Percentiles rank a stretch among this genome's conserved stretches.
Evolutionary conservation across 2,888 invertebrate genomes (phyloP).

Genomic region (Diploptera punctata): DNA sequence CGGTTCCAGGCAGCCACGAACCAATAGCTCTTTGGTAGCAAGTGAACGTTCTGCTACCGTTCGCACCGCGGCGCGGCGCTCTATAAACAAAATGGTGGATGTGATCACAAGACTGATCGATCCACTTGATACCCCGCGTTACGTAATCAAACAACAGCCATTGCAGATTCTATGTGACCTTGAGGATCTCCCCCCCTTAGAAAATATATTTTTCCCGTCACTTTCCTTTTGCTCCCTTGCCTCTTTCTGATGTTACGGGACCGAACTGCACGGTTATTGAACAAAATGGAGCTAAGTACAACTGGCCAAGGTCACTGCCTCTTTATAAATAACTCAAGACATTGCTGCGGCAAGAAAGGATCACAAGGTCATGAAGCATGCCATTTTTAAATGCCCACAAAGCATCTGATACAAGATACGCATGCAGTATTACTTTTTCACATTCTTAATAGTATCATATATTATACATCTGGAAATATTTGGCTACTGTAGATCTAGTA

Average conservation of each 20-base stretch:
- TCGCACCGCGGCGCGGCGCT: conserved; percentile 1
- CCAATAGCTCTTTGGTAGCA: conserved; percentile 1
- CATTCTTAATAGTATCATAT: too few species aligned
- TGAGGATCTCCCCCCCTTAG: background rate
- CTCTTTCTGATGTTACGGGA: too few species aligned
- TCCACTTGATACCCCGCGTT: conserved; percentile 26
- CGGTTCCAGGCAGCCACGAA: conserved; percentile 7
- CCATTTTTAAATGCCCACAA: background rate
- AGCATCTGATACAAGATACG: background rate
- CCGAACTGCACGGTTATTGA: too few species aligned
- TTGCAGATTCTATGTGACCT: conserved; percentile 25
- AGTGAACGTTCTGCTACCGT: background rate
- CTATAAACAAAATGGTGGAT: conserved; percentile 30
- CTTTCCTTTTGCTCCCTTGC: too few species aligned
- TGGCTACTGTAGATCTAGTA: too few species aligned
- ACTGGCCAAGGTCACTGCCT: conserved; percentile 7
- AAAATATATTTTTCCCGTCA: background rate
- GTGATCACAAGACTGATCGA: conserved; percentile 32
- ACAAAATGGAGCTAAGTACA: background rate
- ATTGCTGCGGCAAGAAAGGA: background rate
- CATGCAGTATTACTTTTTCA: too few species aligned
- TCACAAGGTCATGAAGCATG: background rate
- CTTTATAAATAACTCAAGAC: conserved; percentile 10
- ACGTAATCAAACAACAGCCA: background rate
- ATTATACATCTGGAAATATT: too few species aligned